Evolutionary conservation across 2,888 invertebrate genomes (phyloP).

Genomic region (Cosmopolites sordidus): DNA sequence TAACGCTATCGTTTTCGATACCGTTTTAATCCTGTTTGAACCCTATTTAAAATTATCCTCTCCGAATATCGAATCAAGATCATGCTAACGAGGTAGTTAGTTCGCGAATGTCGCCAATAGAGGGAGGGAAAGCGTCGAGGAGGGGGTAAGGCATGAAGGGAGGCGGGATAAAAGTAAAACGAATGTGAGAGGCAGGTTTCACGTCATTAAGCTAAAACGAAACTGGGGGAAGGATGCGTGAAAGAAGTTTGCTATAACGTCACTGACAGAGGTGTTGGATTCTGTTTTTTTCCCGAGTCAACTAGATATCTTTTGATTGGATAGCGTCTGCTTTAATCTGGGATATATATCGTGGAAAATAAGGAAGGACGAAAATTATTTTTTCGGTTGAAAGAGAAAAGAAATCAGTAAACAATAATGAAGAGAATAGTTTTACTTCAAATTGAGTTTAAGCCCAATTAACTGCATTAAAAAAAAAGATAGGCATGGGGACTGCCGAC

Average conservation of each 20-base stretch:
- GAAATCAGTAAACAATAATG: too few species aligned
- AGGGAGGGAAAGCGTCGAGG: constrained; percentile 5
- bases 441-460: too few species aligned
- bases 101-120: constrained; percentile 28
- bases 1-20: constrained; percentile 30
- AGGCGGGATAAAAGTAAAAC: constrained; percentile 19
- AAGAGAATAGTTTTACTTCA: too few species aligned
- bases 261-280: constrained; percentile 1
- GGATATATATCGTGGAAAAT: too few species aligned
- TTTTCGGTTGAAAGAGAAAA: too few species aligned
- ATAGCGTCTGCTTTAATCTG: too few species aligned
- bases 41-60: constrained; percentile 30
- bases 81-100: constrained; percentile 34
- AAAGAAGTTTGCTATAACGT: constrained; percentile 16
- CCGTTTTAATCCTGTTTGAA: constrained; percentile 29
- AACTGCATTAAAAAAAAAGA: too few species aligned
- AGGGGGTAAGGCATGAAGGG: too few species aligned
- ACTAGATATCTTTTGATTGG: too few species aligned
- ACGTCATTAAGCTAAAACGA: constrained; percentile 14
- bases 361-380: too few species aligned
- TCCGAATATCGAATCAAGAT: constrained; percentile 35
- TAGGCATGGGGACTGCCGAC: too few species aligned
- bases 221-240: constrained; percentile 14
- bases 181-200: constrained; percentile 20
- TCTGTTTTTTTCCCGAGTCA: too few species aligned